Base-by-base conservation (phyloP, 2,888 invertebrate species). In the Ecdyonurus torrentis region DNA sequence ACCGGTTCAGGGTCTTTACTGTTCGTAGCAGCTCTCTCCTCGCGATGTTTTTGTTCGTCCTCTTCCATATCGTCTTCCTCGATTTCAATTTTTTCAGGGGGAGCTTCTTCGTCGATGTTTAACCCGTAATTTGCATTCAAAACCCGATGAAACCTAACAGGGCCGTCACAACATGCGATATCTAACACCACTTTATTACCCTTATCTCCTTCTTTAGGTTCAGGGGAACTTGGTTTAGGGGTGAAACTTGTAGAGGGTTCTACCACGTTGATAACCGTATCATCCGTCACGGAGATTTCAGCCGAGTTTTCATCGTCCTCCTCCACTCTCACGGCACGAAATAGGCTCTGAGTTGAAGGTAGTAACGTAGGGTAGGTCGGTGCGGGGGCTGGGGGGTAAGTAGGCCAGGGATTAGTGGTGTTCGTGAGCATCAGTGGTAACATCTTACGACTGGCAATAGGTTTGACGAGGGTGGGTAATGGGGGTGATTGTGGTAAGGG, bases 81-180 rank as follows among this genome's bases (percentile, higher is more conserved):
- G 59, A 50, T 63, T 19, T 63, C 63, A 15, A 37, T 37, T 37
- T 5, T 5, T 37, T 5, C 71, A 73, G 2, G 75, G 76, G 58
- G 73, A 72, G 25, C 71, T 62, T 67, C 67, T 66, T 72, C 70
- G 64, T 70, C 71, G n/a, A 70, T 68, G 53, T 72, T 72, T 7
- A 75, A 65, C 2, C 79, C 83, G 77, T 91, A 93, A 64, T 90
- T 89, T 61, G 83, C 84, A 76, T 93, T 93, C 1, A 91, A 77
- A 1, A 93, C 90, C 1, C 92, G 80, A 69, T 89, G 89, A 75
- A 93, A 89, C 24, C 87, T 80, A 0, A 93, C 91, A 0, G 93
- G 93, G 0, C 93, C 93, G 74, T 93, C 93, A 74, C 93, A 93
- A 66, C 88, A 91, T 0, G 92, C 93, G n/a, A 92, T 82, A 74